Evolutionary conservation across 2,113 vertebrate genomes (phyloP).

Genomic region (Muntiacus muntjak): DNA sequence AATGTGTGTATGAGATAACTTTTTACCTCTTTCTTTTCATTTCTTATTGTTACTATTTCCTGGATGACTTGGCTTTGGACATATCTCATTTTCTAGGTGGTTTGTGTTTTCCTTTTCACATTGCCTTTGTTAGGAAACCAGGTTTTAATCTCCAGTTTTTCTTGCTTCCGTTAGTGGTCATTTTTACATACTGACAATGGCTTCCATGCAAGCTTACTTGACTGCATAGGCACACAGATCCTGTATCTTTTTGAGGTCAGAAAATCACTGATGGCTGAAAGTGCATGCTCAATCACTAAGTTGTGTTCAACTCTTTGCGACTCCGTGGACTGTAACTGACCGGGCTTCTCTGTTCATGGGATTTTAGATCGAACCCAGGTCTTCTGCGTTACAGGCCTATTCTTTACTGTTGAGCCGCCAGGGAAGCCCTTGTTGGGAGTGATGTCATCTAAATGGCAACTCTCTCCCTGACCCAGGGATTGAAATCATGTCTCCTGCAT

Average conservation of each 20-base stretch:
- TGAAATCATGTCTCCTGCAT: background rate
- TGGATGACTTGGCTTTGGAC: background rate
- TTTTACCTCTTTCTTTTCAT: slow-evolving; percentile 27
- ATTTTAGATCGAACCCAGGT: background rate
- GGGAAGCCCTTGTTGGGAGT: background rate
- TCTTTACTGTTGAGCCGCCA: background rate
- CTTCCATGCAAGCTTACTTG: background rate
- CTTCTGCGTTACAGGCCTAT: background rate
- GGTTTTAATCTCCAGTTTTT: background rate
- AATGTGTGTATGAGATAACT: slow-evolving; percentile 59
- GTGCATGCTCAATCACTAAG: background rate
- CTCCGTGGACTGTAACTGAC: background rate
- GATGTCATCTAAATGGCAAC: background rate
- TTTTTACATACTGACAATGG: background rate
- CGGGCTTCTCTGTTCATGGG: background rate
- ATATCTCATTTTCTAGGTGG: slow-evolving; percentile 18
- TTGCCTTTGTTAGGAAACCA: background rate
- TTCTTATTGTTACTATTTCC: background rate
- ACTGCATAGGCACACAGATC: background rate
- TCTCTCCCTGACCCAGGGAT: background rate
- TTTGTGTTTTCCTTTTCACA: background rate
- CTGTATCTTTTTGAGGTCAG: background rate
- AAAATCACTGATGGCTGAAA: background rate
- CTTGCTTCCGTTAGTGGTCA: background rate
- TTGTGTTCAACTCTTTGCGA: background rate